Evolutionary conservation across 1,140 invertebrate genomes (phyloP), one percentile per base, ranked within the genome.

Genomic region (Trichonephila inaurata): DNA sequence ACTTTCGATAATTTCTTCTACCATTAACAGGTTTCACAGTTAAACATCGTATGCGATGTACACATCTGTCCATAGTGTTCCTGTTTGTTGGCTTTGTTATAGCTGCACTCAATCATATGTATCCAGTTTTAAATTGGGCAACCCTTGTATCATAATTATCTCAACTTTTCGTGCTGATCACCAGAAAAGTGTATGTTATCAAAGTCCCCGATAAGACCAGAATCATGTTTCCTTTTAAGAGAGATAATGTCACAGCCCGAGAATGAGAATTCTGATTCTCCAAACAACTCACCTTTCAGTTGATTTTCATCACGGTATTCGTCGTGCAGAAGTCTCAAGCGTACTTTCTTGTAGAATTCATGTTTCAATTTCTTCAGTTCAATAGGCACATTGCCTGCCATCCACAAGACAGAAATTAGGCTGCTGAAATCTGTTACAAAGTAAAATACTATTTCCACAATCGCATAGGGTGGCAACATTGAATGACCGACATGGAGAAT

Each of bases 221-320:
- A 58, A 83, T 24, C 6, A 44, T 83, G 19, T 19, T 21, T 83
- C 81, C n/a, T 51, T 58, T 21, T 83, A 8, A 83, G 24, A 10
- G 44, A 83, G 51, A 83, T 83, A 12, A 83, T 83, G 24, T 83
- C 81, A 12, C 81, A 83, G 58, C 40, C 51, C 19, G 40, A n/a
- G 18, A 83, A 19, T 12, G n/a, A 14, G 21, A 83, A 44, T 10
- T 83, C n/a, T 44, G n/a, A 19, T 51, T 83, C 58, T 58, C 58
- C 81, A 10, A 83, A 51, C 44, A 83, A 58, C 24, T 58, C 40
- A 12, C 51, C 21, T 21, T 51, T 58, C 2, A 83, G 5, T 19
- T 44, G 10, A n/a, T 7, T n/a, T 5, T 60, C 82, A 2, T 85
- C 82, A 3, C 10, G 24, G 16, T 12, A 8, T 21, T n/a, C 14